Conservation (phyloP, 2,888 invertebrate species). For the Bhutanitis thaidina region DNA sequence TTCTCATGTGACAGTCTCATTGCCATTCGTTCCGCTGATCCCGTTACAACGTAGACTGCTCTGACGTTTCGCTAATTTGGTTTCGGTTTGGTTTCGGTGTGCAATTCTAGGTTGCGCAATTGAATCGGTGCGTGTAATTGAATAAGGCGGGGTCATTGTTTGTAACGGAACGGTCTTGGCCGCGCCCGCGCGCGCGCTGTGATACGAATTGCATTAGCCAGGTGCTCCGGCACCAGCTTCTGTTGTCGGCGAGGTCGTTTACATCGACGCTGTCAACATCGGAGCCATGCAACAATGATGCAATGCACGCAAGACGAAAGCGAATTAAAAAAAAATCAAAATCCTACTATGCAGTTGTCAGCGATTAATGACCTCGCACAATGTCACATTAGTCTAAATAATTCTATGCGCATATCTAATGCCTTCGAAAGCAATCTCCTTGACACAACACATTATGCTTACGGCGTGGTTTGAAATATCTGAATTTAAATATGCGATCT, state of each 20-base stretch:
- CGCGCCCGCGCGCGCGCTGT: constrained; percentile 43
- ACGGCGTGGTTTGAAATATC: constrained; percentile 33
- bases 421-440: constrained; percentile 39
- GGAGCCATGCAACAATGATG: too few species aligned
- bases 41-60: neutral
- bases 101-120: constrained; percentile 46
- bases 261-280: constrained; percentile 25
- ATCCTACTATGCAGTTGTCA: neutral
- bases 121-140: constrained; percentile 36
- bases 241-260: constrained; percentile 43
- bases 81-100: constrained; percentile 39
- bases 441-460: constrained; percentile 40
- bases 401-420: constrained; percentile 19
- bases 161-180: constrained; percentile 55
- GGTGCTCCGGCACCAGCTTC: constrained; percentile 32
- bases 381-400: constrained; percentile 5
- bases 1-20: neutral
- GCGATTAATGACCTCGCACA: constrained; percentile 5
- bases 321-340: neutral
- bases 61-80: constrained; percentile 43
- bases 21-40: neutral
- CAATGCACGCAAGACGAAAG: neutral
- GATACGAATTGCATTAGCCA: constrained; percentile 67
- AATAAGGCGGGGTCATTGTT: constrained; percentile 55
- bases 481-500: constrained; percentile 36